A percentile compares a stretch with the other conserved stretches of the same genome.
These are phyloP conservation scores for Natator depressus DNA, from an alignment of 2,113 vertebrate genomes.

Conservation along the genomic window DNA sequence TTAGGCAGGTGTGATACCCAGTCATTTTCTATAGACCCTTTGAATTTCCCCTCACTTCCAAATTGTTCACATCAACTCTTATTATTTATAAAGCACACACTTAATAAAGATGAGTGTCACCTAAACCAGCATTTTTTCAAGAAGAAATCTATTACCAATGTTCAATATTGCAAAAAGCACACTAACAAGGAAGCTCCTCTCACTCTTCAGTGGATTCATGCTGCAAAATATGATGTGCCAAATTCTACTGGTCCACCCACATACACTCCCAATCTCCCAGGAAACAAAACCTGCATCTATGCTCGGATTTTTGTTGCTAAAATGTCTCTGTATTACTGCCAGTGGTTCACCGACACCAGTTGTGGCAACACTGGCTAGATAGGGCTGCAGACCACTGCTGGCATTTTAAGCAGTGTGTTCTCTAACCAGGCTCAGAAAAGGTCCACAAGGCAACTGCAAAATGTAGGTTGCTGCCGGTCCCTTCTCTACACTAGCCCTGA, in stretches of 20 bases:
- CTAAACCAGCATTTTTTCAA: conserved; percentile 3
- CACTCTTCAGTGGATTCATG: neutral
- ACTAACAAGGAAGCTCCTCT: neutral
- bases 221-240: conserved; percentile 5
- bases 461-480: neutral
- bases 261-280: conserved; percentile 65
- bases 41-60: conserved; percentile 10
- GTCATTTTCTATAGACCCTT: neutral
- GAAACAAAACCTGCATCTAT: neutral
- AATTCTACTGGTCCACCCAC: conserved; percentile 39
- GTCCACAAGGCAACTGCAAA: neutral
- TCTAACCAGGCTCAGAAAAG: neutral
- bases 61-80: neutral
- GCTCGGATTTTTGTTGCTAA: conserved; percentile 26
- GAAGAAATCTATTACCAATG: neutral
- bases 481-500: neutral
- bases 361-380: neutral
- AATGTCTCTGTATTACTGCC: conserved; percentile 30
- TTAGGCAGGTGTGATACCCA: conserved; percentile 8
- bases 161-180: conserved; percentile 1
- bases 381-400: neutral
- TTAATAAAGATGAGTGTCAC: neutral
- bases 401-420: neutral
- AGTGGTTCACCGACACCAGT: neutral
- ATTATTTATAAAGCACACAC: neutral